These are phyloP conservation scores for Ursus arctos DNA, from an alignment of 2,113 vertebrate genomes.

Conservation along the genomic window DNA sequence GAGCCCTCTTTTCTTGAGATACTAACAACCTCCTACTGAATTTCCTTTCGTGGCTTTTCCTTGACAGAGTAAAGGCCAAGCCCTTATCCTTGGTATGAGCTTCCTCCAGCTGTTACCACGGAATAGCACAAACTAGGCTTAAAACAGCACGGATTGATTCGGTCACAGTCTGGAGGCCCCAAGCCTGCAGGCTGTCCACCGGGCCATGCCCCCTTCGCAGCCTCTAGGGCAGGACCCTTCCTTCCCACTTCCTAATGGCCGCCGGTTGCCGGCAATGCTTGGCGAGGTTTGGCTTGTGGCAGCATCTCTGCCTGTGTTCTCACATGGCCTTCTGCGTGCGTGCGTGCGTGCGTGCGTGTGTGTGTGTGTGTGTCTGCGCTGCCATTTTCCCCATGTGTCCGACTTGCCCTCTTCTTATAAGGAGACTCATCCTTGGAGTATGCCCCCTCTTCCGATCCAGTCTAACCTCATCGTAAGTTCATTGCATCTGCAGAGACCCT, in stretches of 20 bases:
- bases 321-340: no score
- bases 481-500: neutral
- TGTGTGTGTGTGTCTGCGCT: neutral
- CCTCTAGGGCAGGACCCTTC: accelerated
- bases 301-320: neutral
- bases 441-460: neutral
- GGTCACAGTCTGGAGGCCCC: neutral
- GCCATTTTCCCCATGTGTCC: neutral
- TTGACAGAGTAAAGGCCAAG: neutral
- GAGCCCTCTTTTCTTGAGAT: neutral
- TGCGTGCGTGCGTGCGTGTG: no score
- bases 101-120: neutral
- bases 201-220: accelerated
- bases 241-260: neutral
- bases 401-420: neutral
- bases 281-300: neutral
- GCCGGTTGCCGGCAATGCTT: no score
- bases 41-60: neutral
- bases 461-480: neutral
- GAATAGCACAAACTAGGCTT: neutral
- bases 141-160: neutral
- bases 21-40: neutral
- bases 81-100: neutral
- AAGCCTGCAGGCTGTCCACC: neutral
- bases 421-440: neutral